Evolutionary conservation across 1,140 invertebrate species (phyloP).

Genomic region (Nebria ingens): DNA sequence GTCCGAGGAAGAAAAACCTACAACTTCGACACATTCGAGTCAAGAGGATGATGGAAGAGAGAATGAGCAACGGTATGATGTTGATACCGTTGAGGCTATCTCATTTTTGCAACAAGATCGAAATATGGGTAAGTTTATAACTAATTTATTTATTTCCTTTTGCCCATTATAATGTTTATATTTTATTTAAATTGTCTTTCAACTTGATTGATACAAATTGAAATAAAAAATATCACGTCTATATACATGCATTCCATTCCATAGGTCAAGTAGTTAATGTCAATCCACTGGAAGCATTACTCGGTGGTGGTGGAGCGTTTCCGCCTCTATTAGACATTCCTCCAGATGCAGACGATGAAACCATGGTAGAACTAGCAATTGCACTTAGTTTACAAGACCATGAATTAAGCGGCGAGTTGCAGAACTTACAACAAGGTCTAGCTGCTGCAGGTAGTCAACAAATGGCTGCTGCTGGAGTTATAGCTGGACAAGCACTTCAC

Average conservation of each 20-base stretch:
- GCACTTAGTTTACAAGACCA: constrained; percentile 83
- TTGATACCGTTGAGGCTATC: constrained; percentile 45
- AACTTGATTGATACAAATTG: no score
- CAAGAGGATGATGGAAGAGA: constrained; percentile 34
- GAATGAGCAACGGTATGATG: constrained; percentile 38
- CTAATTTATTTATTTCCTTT: no score
- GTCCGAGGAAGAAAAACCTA: constrained; percentile 33
- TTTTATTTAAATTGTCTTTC: no score
- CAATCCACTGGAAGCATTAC: constrained; percentile 56
- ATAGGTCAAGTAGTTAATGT: constrained; percentile 18
- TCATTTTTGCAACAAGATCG: constrained; percentile 17
- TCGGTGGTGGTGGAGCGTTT: constrained; percentile 47
- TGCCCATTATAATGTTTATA: no score
- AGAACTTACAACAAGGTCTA: constrained; percentile 26
- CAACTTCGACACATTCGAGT: constrained; percentile 20
- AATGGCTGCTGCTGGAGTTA: constrained; percentile 27
- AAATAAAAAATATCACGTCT: no score
- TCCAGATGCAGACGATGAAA: constrained; percentile 87
- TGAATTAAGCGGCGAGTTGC: constrained; percentile 30
- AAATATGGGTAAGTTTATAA: constrained; percentile 9
- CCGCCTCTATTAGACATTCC: constrained; percentile 75
- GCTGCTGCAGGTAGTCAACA: constrained; percentile 32
- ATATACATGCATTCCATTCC: no score
- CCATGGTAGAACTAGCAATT: constrained; percentile 93
- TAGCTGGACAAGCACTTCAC: constrained; percentile 21